These are phyloP conservation scores for Drosophila kanekoi DNA, from an alignment of 2,888 invertebrate genomes.

Conservation along the genomic window DNA sequence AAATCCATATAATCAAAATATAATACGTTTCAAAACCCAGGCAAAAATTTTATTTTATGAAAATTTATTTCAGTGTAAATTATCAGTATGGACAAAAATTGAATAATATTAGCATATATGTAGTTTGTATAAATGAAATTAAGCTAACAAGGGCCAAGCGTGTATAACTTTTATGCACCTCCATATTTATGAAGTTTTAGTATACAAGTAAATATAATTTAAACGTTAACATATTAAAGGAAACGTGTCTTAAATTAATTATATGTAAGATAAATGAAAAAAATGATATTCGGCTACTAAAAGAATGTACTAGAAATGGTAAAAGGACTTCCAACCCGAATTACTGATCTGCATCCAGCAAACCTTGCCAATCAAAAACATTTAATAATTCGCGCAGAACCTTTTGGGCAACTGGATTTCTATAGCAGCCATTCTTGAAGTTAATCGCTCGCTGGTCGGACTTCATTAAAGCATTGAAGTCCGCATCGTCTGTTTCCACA, in stretches of 20 bases:
- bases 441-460: slow-evolving; percentile 73
- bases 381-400: slow-evolving; percentile 80
- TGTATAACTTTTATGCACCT: too few relatives aligned
- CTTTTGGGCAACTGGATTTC: slow-evolving; percentile 75
- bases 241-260: background rate
- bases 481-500: slow-evolving; percentile 82
- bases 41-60: too few relatives aligned
- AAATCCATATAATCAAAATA: too few relatives aligned
- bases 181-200: too few relatives aligned
- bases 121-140: background rate
- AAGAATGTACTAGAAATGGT: background rate
- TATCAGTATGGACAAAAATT: background rate
- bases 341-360: slow-evolving; percentile 80
- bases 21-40: too few relatives aligned
- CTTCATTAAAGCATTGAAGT: slow-evolving; percentile 82
- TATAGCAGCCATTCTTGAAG: slow-evolving; percentile 80
- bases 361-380: slow-evolving; percentile 78
- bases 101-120: background rate
- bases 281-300: background rate
- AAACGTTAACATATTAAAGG: too few relatives aligned
- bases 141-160: too few relatives aligned
- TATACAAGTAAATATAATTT: too few relatives aligned
- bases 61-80: too few relatives aligned
- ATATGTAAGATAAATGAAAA: background rate
- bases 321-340: background rate